A percentile compares a stretch with the other conserved stretches of the same genome.
phyloP scores from a whole-genome alignment of 2,797 vertebrate genomes.

The Sebastes oblongus region DNA sequence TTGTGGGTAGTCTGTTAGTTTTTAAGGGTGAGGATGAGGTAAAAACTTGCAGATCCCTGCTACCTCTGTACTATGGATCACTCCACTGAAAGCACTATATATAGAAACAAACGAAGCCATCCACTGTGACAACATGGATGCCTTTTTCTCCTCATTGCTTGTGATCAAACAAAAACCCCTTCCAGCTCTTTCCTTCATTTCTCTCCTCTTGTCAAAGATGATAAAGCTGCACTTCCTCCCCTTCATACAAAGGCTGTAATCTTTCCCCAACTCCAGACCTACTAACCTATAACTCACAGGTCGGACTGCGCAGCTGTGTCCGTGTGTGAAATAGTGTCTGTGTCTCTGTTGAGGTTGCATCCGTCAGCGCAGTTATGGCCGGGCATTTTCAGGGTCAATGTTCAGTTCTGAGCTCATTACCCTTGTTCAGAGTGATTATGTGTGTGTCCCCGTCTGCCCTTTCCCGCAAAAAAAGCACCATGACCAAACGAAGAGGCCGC shows the following conservation, averaged over 20 bases:
- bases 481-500: constrained; percentile 56
- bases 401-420: constrained; percentile 53
- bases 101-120: background rate
- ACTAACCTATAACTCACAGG: constrained; percentile 45
- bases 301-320: constrained; percentile 33
- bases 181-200: background rate
- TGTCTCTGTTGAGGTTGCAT: constrained; percentile 14
- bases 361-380: constrained; percentile 16
- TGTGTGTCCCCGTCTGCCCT: constrained; percentile 11
- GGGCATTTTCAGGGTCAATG: constrained; percentile 50
- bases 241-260: constrained; percentile 22
- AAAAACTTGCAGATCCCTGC: constrained; percentile 16
- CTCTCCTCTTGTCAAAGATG: constrained; percentile 6
- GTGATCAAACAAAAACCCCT: constrained; percentile 16
- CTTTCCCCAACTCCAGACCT: constrained; percentile 23
- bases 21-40: constrained; percentile 26
- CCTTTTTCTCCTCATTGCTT: background rate
- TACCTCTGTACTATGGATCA: background rate
- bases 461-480: constrained; percentile 29
- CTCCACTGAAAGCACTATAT: background rate
- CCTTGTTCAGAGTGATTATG: constrained; percentile 33
- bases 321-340: constrained; percentile 23
- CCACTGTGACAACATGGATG: background rate
- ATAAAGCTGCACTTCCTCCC: constrained; percentile 16
- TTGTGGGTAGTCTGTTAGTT: constrained; percentile 27